Evolutionary conservation across 2,113 vertebrate species (phyloP).

Genomic region (Grammomys dolichurus): DNA sequence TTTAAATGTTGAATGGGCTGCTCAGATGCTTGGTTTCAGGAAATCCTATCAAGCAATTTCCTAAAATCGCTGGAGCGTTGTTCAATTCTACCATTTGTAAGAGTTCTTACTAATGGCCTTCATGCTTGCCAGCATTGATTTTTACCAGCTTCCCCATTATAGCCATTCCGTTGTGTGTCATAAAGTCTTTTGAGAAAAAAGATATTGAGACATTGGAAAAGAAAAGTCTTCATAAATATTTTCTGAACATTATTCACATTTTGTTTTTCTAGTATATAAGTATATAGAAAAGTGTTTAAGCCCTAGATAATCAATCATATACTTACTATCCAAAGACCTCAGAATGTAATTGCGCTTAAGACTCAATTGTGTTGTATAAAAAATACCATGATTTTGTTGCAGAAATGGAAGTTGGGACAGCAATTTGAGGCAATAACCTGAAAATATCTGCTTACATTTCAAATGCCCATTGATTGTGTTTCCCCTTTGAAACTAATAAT

Average conservation of each 20-base stretch:
- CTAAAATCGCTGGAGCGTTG: neutral
- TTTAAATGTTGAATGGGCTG: neutral
- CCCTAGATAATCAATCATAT: neutral
- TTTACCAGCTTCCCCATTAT: neutral
- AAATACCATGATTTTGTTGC: neutral
- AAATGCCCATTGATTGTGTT: neutral
- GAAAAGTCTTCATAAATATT: slow-evolving; percentile 9
- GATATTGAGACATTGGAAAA: neutral
- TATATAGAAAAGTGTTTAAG: neutral
- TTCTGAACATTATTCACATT: neutral
- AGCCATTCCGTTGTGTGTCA: neutral
- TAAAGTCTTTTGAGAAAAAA: slow-evolving; percentile 6
- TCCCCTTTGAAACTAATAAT: neutral
- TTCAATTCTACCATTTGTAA: neutral
- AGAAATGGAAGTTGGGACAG: neutral
- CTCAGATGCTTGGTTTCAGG: slow-evolving; percentile 31
- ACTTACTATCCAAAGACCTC: neutral
- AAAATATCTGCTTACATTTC: neutral
- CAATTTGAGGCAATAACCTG: neutral
- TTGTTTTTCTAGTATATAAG: neutral
- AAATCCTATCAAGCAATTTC: slow-evolving; percentile 27
- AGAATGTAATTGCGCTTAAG: neutral
- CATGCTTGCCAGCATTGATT: neutral
- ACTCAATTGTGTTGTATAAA: neutral
- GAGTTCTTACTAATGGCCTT: neutral